phyloP scores from a whole-genome alignment of 2,888 invertebrate genomes.

The Hyalella azteca region DNA sequence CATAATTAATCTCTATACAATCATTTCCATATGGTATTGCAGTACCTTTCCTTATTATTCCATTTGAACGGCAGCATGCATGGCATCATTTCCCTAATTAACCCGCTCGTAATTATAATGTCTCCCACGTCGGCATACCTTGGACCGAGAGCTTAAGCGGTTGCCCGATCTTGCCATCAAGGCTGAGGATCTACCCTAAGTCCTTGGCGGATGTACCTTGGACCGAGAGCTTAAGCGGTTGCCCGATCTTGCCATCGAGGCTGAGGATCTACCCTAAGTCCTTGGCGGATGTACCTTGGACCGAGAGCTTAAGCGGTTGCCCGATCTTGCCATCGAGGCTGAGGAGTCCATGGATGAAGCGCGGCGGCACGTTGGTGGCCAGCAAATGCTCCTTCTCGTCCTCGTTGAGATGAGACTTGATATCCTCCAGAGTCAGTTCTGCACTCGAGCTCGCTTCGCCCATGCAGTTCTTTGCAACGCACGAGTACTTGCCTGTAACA shows the following conservation, averaged over 20 bases:
- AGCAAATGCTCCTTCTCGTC: slow-evolving; percentile 76
- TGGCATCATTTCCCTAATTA: no score
- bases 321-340: slow-evolving; percentile 83
- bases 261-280: slow-evolving; percentile 72
- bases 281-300: slow-evolving; percentile 71
- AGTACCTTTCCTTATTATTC: no score
- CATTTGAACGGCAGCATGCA: no score
- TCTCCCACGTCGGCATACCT: slow-evolving; percentile 67
- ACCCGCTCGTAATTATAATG: no score
- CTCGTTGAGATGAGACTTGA: slow-evolving; percentile 85
- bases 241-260: slow-evolving; percentile 81
- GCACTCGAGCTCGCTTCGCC: slow-evolving; percentile 86
- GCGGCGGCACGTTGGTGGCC: slow-evolving; percentile 78
- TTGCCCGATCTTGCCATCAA: slow-evolving; percentile 83
- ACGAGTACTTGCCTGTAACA: slow-evolving; percentile 82
- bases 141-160: slow-evolving; percentile 79
- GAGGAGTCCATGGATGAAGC: slow-evolving; percentile 78
- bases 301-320: slow-evolving; percentile 78
- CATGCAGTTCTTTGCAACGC: slow-evolving; percentile 89
- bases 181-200: no score
- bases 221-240: slow-evolving; percentile 78
- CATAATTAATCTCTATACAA: no score
- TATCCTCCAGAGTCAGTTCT: slow-evolving; percentile 86
- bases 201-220: no score
- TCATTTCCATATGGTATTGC: no score